These are phyloP conservation scores for Decapterus maruadsi DNA, from an alignment of 2,797 vertebrate species.

Conservation along the genomic window DNA sequence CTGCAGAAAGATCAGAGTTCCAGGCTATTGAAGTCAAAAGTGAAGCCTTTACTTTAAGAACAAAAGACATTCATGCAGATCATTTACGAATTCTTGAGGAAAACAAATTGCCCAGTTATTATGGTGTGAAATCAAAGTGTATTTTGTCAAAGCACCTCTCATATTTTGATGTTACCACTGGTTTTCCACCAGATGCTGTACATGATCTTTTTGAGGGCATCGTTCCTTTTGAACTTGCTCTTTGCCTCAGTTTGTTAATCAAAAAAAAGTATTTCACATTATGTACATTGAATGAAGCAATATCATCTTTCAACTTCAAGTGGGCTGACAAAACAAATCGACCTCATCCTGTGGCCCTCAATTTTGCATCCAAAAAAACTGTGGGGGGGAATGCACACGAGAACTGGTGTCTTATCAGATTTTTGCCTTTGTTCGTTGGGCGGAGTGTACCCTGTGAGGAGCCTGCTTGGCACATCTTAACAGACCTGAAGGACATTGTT, in stretches of 20 bases:
- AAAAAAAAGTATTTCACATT: conserved; percentile 42
- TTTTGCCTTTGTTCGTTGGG: no score
- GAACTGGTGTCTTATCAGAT: no score
- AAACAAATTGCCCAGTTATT: conserved; percentile 26
- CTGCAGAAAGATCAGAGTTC: conserved; percentile 24
- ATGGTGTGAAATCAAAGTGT: conserved; percentile 30
- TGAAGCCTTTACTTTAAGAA: conserved; percentile 30
- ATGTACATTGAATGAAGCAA: conserved; percentile 30
- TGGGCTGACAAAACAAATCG: conserved; percentile 46
- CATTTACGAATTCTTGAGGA: conserved; percentile 13
- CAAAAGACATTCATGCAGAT: conserved; percentile 21
- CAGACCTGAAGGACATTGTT: conserved; percentile 44
- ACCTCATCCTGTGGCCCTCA: conserved; percentile 39
- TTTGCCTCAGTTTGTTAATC: conserved; percentile 26
- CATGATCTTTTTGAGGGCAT: conserved; percentile 46
- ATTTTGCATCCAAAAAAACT: no score
- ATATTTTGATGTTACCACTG: conserved; percentile 36
- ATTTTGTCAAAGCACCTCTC: conserved; percentile 32
- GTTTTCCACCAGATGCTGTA: conserved; percentile 21
- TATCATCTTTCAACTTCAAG: conserved; percentile 37
- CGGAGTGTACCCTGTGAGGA: no score
- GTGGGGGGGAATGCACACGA: no score
- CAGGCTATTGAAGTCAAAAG: conserved; percentile 28
- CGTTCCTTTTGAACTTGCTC: conserved; percentile 35
- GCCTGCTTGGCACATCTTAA: no score